Percentiles rank a stretch among this genome's conserved stretches.
Conservation (phyloP, 2,113 vertebrate species). For the Furnarius figulus region DNA sequence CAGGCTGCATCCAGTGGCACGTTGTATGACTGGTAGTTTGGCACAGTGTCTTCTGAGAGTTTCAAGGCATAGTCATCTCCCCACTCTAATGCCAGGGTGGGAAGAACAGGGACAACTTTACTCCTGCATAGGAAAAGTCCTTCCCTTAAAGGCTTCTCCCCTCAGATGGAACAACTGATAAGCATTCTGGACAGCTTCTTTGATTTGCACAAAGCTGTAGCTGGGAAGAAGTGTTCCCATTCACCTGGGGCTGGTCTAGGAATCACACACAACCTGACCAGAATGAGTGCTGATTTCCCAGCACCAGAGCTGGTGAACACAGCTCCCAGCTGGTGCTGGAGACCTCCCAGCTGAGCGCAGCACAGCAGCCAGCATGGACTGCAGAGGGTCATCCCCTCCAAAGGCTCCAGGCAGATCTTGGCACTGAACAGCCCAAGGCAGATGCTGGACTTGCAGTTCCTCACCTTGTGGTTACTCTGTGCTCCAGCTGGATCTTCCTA, state of each 20-base stretch:
- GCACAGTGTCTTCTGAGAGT: rapidly evolving
- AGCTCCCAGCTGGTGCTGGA: neutral
- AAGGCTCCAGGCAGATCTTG: neutral
- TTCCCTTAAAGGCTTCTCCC: neutral
- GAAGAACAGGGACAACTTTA: neutral
- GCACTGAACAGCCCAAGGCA: rapidly evolving
- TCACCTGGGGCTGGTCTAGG: neutral
- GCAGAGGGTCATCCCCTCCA: neutral
- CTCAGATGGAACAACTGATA: neutral
- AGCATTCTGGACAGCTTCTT: neutral
- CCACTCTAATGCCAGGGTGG: neutral
- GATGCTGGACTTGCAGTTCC: neutral
- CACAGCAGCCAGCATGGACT: neutral
- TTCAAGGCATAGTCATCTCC: neutral
- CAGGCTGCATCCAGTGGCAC: rapidly evolving
- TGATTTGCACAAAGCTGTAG: neutral
- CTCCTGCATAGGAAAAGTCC: rapidly evolving
- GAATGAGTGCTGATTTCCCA: neutral
- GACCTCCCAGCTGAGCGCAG: neutral
- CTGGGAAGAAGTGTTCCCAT: neutral
- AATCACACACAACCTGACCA: neutral
- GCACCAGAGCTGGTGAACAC: neutral
- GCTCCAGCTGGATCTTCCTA: neutral
- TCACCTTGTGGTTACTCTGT: neutral
- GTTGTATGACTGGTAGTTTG: neutral